Conservation (phyloP, 2,888 invertebrate genomes). For the Philopedon plagiatum region DNA sequence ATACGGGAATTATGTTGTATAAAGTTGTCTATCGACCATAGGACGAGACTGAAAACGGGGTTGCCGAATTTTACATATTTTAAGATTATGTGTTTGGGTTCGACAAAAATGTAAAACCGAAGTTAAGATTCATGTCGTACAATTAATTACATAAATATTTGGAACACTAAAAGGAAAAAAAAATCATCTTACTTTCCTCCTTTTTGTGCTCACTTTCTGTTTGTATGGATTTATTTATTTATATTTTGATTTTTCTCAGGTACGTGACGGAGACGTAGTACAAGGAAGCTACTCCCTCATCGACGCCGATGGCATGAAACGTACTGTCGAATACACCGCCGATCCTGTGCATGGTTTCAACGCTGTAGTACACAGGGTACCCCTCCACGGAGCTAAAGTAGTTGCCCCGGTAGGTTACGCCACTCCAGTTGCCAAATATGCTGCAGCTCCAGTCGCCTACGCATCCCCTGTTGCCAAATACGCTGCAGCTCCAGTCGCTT, state of each 20-base stretch:
- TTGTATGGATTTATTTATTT: too few species aligned
- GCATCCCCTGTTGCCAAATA: conserved; percentile 57
- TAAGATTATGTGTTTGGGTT: too few species aligned
- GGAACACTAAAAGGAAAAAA: too few species aligned
- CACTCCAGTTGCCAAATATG: conserved; percentile 48
- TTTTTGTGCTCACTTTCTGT: too few species aligned
- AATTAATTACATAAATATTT: too few species aligned
- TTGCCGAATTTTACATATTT: too few species aligned
- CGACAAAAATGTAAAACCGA: too few species aligned
- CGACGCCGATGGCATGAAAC: conserved; percentile 76
- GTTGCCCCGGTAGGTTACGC: conserved; percentile 44
- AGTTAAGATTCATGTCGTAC: too few species aligned
- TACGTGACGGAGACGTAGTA: conserved; percentile 75
- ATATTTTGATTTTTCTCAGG: neutral
- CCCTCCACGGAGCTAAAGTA: conserved; percentile 54
- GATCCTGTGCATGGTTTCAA: conserved; percentile 72
- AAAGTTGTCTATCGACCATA: too few species aligned
- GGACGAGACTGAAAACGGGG: too few species aligned
- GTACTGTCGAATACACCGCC: conserved; percentile 75
- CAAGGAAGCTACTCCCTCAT: conserved; percentile 73
- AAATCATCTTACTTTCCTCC: too few species aligned
- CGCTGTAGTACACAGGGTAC: conserved; percentile 72
- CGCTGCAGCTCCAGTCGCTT: conserved; percentile 59
- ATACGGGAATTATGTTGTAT: too few species aligned
- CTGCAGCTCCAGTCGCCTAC: conserved; percentile 53